A percentile compares a stretch with the other conserved stretches of the same genome.
Conservation (phyloP, 2,888 invertebrate species). For the Pterostichus niger region DNA sequence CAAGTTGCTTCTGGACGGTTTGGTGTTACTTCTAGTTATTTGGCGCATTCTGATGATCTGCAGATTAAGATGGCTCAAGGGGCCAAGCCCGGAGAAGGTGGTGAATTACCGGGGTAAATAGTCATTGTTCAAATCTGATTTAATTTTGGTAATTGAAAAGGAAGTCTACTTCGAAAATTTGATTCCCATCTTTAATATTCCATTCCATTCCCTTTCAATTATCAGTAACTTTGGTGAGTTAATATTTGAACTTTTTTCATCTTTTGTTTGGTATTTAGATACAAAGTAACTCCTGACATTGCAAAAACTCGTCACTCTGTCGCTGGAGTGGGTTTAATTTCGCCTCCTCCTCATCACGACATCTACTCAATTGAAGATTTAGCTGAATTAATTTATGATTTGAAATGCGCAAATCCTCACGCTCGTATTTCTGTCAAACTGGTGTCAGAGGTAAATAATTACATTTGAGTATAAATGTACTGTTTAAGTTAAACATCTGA, state of each 20-base stretch:
- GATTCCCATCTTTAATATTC: too few relatives aligned
- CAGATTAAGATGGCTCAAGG: constrained; percentile 99
- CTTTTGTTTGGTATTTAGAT: constrained; percentile 72
- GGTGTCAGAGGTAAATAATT: constrained; percentile 88
- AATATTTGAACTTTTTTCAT: too few relatives aligned
- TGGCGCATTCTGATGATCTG: constrained; percentile 98
- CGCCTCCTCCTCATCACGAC: constrained; percentile 99
- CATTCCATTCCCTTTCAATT: too few relatives aligned
- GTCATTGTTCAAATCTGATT: neutral
- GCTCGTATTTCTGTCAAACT: constrained; percentile 98
- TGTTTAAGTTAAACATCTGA: neutral
- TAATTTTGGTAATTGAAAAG: neutral
- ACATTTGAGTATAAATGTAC: neutral
- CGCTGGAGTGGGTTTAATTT: constrained; percentile 97
- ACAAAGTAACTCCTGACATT: constrained; percentile 95
- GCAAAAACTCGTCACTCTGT: constrained; percentile 97
- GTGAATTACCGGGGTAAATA: constrained; percentile 90
- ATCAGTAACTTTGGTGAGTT: too few relatives aligned
- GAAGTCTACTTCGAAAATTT: too few relatives aligned
- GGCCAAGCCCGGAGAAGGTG: constrained; percentile 99
- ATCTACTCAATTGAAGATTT: constrained; percentile 99
- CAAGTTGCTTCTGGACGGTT: constrained; percentile 99
- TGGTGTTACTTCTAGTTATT: constrained; percentile 97
- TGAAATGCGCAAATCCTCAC: constrained; percentile 97
- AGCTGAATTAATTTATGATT: constrained; percentile 98